A percentile compares a stretch with the other conserved stretches of the same genome.
Conservation (phyloP, 2,888 invertebrate genomes). For the Drosophila macrospina region DNA sequence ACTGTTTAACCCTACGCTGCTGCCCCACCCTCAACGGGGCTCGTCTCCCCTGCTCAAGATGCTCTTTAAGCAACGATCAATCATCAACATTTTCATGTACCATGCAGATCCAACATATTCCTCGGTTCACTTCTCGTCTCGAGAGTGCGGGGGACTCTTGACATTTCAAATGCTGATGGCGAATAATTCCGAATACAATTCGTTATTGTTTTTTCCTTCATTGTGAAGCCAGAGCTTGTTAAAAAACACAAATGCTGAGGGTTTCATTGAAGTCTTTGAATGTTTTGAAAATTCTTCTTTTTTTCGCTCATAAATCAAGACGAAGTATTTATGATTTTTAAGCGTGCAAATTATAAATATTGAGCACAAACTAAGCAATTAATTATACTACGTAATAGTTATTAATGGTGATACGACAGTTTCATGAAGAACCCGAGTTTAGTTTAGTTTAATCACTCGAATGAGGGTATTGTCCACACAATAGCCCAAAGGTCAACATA, state of each 20-base stretch:
- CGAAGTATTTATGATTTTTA: constrained; percentile 30
- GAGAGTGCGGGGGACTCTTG: constrained; percentile 53
- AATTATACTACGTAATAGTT: constrained; percentile 48
- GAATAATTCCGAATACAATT: constrained; percentile 52
- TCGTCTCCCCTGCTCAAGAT: constrained; percentile 45
- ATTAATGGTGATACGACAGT: constrained; percentile 49
- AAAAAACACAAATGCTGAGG: constrained; percentile 28
- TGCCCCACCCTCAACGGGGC: constrained; percentile 35
- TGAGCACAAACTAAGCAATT: constrained; percentile 39
- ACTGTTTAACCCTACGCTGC: constrained; percentile 64
- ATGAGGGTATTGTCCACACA: constrained; percentile 30
- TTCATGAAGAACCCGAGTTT: constrained; percentile 6
- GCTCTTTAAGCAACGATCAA: constrained; percentile 72
- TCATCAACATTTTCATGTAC: constrained; percentile 57
- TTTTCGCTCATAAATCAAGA: constrained; percentile 45
- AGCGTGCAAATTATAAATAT: constrained; percentile 24
- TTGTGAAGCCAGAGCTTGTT: constrained; percentile 35
- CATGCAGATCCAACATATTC: constrained; percentile 50
- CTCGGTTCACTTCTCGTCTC: constrained; percentile 13
- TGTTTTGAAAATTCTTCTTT: constrained; percentile 1
- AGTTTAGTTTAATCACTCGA: constrained; percentile 6
- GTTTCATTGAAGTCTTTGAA: constrained; percentile 23
- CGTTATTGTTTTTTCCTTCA: constrained; percentile 25
- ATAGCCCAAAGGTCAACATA: constrained; percentile 2
- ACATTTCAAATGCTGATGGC: constrained; percentile 64